A percentile compares a stretch with the other conserved stretches of the same genome.
These are phyloP conservation scores for Cromileptes altivelis DNA, from an alignment of 2,113 vertebrate species.

Conservation along the genomic window DNA sequence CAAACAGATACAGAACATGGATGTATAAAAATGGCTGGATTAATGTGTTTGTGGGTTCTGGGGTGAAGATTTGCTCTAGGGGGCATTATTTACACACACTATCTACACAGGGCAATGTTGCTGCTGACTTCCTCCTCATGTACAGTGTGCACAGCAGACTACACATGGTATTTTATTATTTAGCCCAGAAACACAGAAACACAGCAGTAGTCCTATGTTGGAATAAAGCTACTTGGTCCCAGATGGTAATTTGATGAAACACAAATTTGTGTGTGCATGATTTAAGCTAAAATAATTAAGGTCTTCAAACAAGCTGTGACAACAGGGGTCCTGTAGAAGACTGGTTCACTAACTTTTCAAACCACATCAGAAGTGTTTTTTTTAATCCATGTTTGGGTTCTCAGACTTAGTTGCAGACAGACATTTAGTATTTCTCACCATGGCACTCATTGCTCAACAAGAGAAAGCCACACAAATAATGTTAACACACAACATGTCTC, in stretches of 20 bases:
- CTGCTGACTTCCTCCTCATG: background rate
- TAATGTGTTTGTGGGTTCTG: no score
- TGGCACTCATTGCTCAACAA: background rate
- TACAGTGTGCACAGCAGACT: background rate
- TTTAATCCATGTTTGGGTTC: background rate
- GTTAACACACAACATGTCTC: background rate
- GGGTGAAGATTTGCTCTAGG: no score
- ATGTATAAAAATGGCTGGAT: no score
- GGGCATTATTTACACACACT: no score
- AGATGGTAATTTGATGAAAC: background rate
- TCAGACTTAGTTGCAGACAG: background rate
- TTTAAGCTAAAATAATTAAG: background rate
- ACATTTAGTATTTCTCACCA: background rate
- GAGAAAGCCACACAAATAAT: background rate
- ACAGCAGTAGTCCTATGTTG: background rate
- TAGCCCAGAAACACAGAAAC: background rate
- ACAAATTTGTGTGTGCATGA: no score
- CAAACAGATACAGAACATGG: no score
- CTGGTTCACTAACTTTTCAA: background rate
- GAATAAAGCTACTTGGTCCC: background rate
- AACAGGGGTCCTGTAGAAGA: constrained; percentile 3
- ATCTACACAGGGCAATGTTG: no score
- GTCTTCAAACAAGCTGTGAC: background rate
- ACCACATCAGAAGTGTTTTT: background rate
- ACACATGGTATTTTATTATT: background rate